Conservation (phyloP, 2,888 invertebrate species). For the Schizaphis graminum region DNA sequence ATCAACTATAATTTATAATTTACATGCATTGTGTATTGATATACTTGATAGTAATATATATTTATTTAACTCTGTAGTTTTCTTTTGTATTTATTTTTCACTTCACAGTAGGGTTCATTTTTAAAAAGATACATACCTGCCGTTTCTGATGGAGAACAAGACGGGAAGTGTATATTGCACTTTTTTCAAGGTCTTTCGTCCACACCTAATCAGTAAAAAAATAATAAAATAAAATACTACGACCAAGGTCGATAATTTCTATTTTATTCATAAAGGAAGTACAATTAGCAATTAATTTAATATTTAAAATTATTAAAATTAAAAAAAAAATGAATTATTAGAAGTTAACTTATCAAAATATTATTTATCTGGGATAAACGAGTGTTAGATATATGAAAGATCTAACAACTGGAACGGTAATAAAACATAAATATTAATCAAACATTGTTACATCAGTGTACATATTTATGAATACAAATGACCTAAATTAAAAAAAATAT, state of each 20-base stretch:
- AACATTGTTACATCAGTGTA: background rate
- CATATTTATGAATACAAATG: background rate
- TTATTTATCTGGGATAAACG: background rate
- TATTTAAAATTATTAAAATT: background rate
- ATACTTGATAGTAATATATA: conserved; percentile 4
- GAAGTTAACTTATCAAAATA: background rate
- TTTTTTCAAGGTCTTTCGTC: conserved; percentile 19
- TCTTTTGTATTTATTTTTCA: background rate
- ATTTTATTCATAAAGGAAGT: conserved; percentile 26
- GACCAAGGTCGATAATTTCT: conserved; percentile 35
- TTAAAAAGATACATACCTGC: background rate
- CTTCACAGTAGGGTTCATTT: background rate
- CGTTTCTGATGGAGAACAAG: background rate
- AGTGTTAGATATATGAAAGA: background rate
- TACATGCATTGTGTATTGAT: conserved; percentile 9
- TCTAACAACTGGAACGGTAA: background rate
- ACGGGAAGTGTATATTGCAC: conserved; percentile 34
- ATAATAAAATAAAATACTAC: background rate
- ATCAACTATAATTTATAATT: background rate
- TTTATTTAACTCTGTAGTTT: conserved; percentile 35
- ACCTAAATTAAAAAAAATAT: background rate
- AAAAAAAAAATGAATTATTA: background rate
- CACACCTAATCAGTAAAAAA: conserved; percentile 1
- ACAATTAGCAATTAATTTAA: background rate
- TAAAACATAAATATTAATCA: background rate